Evolutionary conservation across 2,888 invertebrate species (phyloP).

Genomic region (Philereme vetulata): DNA sequence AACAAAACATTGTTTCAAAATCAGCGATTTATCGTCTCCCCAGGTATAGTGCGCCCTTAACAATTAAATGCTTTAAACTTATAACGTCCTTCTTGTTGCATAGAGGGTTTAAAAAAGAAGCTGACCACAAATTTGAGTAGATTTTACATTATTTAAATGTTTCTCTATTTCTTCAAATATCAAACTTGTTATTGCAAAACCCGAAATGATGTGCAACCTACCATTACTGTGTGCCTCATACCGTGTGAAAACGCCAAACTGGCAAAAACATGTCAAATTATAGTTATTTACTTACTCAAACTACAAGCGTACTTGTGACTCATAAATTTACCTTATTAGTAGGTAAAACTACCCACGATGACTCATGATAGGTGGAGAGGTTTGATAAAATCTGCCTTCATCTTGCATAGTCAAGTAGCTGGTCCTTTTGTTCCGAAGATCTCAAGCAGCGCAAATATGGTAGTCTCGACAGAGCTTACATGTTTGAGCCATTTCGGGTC

Average conservation of each 20-base stretch:
- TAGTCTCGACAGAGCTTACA: too few relatives aligned
- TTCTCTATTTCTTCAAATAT: conserved; percentile 19
- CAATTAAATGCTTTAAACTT: too few relatives aligned
- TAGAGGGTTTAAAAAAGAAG: too few relatives aligned
- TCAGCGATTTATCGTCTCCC: too few relatives aligned
- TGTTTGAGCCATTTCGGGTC: too few relatives aligned
- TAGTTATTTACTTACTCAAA: conserved; percentile 23
- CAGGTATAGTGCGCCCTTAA: too few relatives aligned
- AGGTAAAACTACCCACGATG: conserved; percentile 12
- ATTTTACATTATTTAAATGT: neutral
- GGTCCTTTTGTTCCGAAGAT: neutral
- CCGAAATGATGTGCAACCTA: conserved; percentile 19
- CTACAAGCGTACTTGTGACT: conserved; percentile 20
- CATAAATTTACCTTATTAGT: conserved; percentile 9
- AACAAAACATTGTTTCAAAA: too few relatives aligned
- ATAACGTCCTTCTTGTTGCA: too few relatives aligned
- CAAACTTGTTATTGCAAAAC: conserved; percentile 20
- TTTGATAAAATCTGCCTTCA: conserved; percentile 20
- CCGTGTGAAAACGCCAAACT: conserved; percentile 22
- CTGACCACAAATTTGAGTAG: too few relatives aligned
- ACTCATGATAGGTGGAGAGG: conserved; percentile 22
- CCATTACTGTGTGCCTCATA: conserved; percentile 17
- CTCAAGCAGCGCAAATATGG: too few relatives aligned
- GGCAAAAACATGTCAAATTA: conserved; percentile 26
- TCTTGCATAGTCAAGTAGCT: neutral